A percentile compares a stretch with the other conserved stretches of the same genome.
Evolutionary conservation across 2,797 vertebrate genomes (phyloP).

Genomic region (Leucoraja ocellata): DNA sequence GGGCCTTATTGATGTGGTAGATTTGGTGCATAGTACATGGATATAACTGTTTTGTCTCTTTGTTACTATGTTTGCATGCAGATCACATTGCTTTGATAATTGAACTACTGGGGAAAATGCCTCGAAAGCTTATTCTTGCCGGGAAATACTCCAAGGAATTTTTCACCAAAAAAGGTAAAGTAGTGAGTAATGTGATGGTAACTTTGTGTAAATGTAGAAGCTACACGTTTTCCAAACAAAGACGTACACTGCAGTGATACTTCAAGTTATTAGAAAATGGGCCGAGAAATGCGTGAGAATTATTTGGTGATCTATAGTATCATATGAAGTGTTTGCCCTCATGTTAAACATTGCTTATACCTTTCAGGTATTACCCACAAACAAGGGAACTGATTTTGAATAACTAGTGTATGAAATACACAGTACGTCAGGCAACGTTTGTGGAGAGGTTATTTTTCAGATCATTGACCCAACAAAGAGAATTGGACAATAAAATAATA

Average conservation of each 20-base stretch:
- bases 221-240: too few relatives aligned
- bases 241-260: background rate
- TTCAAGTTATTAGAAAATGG: background rate
- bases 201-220: background rate
- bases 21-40: background rate
- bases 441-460: too few relatives aligned
- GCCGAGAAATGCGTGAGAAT: background rate
- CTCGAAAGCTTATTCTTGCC: slow-evolving; percentile 83
- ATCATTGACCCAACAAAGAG: too few relatives aligned
- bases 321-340: too few relatives aligned
- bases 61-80: slow-evolving; percentile 45
- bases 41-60: slow-evolving; percentile 11
- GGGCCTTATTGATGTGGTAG: background rate
- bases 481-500: too few relatives aligned
- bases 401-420: too few relatives aligned
- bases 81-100: slow-evolving; percentile 98
- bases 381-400: too few relatives aligned
- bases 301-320: too few relatives aligned
- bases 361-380: too few relatives aligned
- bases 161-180: slow-evolving; percentile 97
- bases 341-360: too few relatives aligned
- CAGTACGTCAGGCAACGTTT: too few relatives aligned
- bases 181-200: background rate
- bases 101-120: slow-evolving; percentile 91
- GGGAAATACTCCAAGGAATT: slow-evolving; percentile 99